Base-by-base conservation (phyloP, 2,797 vertebrate genomes). In the Neomorphus geoffroyi region DNA sequence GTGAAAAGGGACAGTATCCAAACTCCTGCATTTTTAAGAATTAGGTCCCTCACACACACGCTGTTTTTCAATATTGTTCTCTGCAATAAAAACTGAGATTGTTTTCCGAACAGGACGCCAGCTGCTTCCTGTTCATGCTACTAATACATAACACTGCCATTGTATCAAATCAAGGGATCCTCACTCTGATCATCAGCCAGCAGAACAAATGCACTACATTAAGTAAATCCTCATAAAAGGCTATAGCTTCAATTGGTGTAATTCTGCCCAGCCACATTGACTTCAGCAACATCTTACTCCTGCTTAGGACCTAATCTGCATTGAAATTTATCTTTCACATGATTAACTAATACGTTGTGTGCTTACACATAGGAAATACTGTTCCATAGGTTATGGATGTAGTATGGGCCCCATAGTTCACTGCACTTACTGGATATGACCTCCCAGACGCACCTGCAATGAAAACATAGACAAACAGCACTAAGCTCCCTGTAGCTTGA, bases 101-200 rank as follows among this genome's bases (percentile, higher is more conserved):
- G 72, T 96, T 96, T 95, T 95, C 73, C 75, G 90, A 93, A 92
- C 94, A 95, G 92, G 92, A 91, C 8, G 22, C 94, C 94, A 95
- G 94, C 92, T 96, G 95, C 91, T 97, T 97, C 93, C 95, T 96
- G 94, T 78, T 94, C 95, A 90, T 88, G 89, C 75, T 82, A 88
- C 91, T 94, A 86, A 90, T 91, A 91, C 91, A 94, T 93, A 96
- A 86, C 93, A 79, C 88, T 94, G 88, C 91, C 80, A 80, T 95
- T 94, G 91, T 91, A 94, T 88, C 94, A 92, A 93, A 94, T 91
- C 81, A 90, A 96, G 95, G 91, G 90, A 95, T 92, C 80, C 80
- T 96, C 95, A 88, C 85, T 95, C 91, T 93, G 87, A 96, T 91
- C 94, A 95, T 65, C 81, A 93, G 91, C 95, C 93, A 96, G 82